Evolutionary conservation across 2,888 invertebrate genomes (phyloP).

Genomic region (Lasiommata megera): DNA sequence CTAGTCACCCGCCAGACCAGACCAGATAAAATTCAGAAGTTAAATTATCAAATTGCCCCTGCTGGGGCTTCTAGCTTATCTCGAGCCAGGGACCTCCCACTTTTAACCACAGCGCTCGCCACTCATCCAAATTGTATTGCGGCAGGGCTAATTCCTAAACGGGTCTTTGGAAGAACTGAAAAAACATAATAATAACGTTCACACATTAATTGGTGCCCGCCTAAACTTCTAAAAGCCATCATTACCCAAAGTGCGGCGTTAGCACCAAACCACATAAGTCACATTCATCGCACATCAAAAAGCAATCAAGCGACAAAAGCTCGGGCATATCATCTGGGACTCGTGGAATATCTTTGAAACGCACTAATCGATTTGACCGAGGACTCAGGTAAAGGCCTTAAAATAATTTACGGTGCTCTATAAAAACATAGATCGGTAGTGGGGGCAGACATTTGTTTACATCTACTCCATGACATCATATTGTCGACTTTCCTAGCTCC

Average conservation of each 20-base stretch:
- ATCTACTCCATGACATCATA: background rate
- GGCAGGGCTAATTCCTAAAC: conserved; percentile 17
- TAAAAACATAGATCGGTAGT: conserved; percentile 51
- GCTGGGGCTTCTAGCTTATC: no score
- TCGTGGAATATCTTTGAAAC: conserved; percentile 57
- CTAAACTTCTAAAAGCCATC: conserved; percentile 66
- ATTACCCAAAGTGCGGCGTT: conserved; percentile 66
- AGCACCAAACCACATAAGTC: conserved; percentile 74
- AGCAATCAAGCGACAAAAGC: conserved; percentile 77
- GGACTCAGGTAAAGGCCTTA: conserved; percentile 54
- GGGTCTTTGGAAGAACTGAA: conserved; percentile 37
- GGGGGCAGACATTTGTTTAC: conserved; percentile 11
- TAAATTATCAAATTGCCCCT: no score
- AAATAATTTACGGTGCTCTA: conserved; percentile 52
- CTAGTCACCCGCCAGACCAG: no score
- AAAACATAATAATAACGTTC: conserved; percentile 63
- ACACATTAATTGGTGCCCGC: conserved; percentile 65
- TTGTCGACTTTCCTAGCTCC: no score
- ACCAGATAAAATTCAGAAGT: no score
- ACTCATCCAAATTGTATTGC: no score
- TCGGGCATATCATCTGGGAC: conserved; percentile 59
- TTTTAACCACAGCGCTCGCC: no score
- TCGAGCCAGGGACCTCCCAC: no score
- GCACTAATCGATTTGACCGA: conserved; percentile 65
- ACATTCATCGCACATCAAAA: conserved; percentile 80